Conservation (phyloP, 2,888 invertebrate species). For the Macrosiphum euphorbiae region DNA sequence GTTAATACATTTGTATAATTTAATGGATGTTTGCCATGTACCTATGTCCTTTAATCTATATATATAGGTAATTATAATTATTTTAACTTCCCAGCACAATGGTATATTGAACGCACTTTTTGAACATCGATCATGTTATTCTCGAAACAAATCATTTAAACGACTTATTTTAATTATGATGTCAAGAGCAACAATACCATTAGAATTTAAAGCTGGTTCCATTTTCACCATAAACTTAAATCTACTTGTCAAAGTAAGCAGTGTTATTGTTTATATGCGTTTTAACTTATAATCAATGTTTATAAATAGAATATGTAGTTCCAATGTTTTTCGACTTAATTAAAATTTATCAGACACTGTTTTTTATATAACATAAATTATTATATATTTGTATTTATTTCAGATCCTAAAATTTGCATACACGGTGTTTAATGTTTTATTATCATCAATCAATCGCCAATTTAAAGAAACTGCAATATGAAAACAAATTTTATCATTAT, state of each 20-base stretch:
- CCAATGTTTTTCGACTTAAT: not conserved
- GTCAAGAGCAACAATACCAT: not conserved
- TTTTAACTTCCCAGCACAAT: not conserved
- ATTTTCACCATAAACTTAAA: not conserved
- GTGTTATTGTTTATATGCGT: not conserved
- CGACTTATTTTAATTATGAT: not conserved
- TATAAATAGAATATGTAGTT: too few species aligned
- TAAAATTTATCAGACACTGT: not conserved
- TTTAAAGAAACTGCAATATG: not conserved
- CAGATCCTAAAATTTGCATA: slow-evolving; percentile 14
- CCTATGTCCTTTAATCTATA: too few species aligned
- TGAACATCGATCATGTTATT: not conserved
- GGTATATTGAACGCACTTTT: not conserved
- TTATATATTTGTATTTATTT: not conserved
- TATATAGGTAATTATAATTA: not conserved
- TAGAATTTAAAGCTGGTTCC: not conserved
- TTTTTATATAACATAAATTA: not conserved
- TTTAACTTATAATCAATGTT: too few species aligned
- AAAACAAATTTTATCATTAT: not conserved
- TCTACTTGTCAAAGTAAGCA: not conserved
- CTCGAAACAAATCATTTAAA: not conserved
- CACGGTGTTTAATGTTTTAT: not conserved
- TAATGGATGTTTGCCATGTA: too few species aligned
- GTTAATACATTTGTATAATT: too few species aligned
- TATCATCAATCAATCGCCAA: not conserved